phyloP scores from a whole-genome alignment of 2,888 invertebrate genomes.

The Theretra japonica region DNA sequence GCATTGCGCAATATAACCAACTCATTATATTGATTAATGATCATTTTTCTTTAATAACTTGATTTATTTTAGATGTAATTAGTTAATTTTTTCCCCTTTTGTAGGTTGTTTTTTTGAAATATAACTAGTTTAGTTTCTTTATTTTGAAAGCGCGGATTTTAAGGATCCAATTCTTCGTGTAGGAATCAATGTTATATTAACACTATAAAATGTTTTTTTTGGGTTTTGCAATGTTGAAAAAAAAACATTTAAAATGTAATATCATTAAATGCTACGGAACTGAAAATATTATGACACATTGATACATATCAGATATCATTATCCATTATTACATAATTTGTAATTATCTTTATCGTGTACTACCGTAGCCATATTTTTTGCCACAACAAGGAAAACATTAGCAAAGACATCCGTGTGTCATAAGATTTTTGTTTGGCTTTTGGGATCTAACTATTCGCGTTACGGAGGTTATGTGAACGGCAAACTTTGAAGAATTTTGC shows the following conservation, averaged over 20 bases:
- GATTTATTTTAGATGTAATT: slow-evolving; percentile 40
- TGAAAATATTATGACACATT: not conserved
- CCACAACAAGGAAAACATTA: slow-evolving; percentile 7
- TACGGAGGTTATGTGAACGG: too few species aligned
- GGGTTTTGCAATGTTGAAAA: not conserved
- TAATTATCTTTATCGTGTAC: not conserved
- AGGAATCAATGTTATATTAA: not conserved
- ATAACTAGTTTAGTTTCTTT: slow-evolving; percentile 1
- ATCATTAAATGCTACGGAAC: not conserved
- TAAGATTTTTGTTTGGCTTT: not conserved
- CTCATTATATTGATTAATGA: slow-evolving; percentile 60
- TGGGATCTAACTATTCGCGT: too few species aligned
- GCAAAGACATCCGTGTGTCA: not conserved
- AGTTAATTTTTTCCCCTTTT: slow-evolving; percentile 32
- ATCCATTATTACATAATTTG: slow-evolving; percentile 17
- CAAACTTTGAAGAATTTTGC: not conserved
- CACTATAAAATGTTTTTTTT: not conserved
- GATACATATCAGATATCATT: slow-evolving; percentile 23
- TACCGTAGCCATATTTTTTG: slow-evolving; percentile 15
- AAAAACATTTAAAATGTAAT: not conserved
- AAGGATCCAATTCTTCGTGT: not conserved
- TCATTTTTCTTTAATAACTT: slow-evolving; percentile 54
- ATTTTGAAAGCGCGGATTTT: not conserved
- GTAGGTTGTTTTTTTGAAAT: slow-evolving; percentile 5
- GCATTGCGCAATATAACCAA: slow-evolving; percentile 51